Conservation (phyloP, 64 coral and sea anemone genomes). For the Montipora efflorescens region DNA sequence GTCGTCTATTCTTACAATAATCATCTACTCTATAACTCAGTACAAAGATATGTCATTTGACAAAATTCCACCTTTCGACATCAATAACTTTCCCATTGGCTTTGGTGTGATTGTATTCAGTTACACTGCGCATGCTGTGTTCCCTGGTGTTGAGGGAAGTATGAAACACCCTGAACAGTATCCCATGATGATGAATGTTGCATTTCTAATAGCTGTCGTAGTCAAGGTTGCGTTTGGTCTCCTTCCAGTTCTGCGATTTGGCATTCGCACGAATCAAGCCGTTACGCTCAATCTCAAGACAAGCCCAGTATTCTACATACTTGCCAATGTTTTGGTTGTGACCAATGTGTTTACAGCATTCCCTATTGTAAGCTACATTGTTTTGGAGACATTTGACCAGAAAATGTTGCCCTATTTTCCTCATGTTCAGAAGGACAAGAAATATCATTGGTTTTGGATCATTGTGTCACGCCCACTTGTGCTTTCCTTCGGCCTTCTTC, state of each 20-base stretch:
- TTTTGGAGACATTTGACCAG: slow-evolving; percentile 77
- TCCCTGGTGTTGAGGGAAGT: slow-evolving; percentile 87
- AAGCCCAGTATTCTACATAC: slow-evolving; percentile 51
- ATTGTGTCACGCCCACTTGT: slow-evolving; percentile 62
- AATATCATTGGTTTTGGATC: slow-evolving; percentile 86
- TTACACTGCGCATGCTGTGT: slow-evolving; percentile 83
- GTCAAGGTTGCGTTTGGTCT: slow-evolving; percentile 81
- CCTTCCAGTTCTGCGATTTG: slow-evolving; percentile 79
- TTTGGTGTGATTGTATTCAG: slow-evolving; percentile 95
- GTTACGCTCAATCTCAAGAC: slow-evolving; percentile 85
- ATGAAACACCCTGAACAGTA: slow-evolving; percentile 80
- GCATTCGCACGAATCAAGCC: slow-evolving; percentile 66
- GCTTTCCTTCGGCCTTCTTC: slow-evolving; percentile 73
- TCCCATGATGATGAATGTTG: slow-evolving; percentile 89
- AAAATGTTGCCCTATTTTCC: slow-evolving; percentile 80
- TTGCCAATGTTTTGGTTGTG: slow-evolving; percentile 83
- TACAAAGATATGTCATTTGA: slow-evolving; percentile 68
- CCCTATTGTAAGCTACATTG: slow-evolving; percentile 85
- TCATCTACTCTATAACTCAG: slow-evolving; percentile 75
- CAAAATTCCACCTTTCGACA: slow-evolving; percentile 76
- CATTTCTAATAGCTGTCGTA: slow-evolving; percentile 73
- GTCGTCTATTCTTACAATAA: slow-evolving; percentile 70
- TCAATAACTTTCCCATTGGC: slow-evolving; percentile 73
- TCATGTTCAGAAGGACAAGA: slow-evolving; percentile 60
- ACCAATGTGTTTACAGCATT: slow-evolving; percentile 89